phyloP scores from a whole-genome alignment of 1,140 invertebrate genomes.

The Matsumurasca onukii region DNA sequence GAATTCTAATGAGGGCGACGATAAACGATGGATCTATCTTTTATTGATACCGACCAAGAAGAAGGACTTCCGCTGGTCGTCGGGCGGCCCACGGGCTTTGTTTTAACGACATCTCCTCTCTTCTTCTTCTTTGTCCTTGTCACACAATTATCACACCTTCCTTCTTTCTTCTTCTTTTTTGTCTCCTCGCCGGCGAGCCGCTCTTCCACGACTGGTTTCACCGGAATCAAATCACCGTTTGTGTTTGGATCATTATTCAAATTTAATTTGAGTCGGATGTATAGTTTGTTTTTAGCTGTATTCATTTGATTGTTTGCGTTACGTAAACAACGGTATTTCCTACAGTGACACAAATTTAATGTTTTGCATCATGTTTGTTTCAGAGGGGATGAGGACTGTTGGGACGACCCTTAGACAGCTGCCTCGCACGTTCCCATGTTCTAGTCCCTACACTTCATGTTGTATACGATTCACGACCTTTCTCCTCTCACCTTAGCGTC shows the following conservation, averaged over 20 bases:
- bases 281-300: no score
- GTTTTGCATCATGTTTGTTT: neutral
- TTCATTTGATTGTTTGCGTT: no score
- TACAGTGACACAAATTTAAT: no score
- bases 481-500: neutral
- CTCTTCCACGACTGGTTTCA: no score
- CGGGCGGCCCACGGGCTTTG: neutral
- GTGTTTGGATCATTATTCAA: no score
- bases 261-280: no score
- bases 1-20: neutral
- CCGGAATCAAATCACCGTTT: no score
- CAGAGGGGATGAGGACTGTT: conserved; percentile 15
- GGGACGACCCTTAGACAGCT: conserved; percentile 17
- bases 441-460: conserved; percentile 3
- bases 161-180: no score
- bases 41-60: conserved; percentile 16
- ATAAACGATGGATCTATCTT: conserved; percentile 9
- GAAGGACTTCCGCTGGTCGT: conserved; percentile 1
- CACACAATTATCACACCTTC: neutral
- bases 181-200: no score
- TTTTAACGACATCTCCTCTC: neutral
- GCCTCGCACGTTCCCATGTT: neutral
- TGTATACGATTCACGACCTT: conserved; percentile 22
- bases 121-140: neutral
- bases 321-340: no score